A percentile compares a stretch with the other conserved stretches of the same genome.
These are phyloP conservation scores for Apodemia zela DNA, from an alignment of 2,888 invertebrate species.

Conservation along the genomic window DNA sequence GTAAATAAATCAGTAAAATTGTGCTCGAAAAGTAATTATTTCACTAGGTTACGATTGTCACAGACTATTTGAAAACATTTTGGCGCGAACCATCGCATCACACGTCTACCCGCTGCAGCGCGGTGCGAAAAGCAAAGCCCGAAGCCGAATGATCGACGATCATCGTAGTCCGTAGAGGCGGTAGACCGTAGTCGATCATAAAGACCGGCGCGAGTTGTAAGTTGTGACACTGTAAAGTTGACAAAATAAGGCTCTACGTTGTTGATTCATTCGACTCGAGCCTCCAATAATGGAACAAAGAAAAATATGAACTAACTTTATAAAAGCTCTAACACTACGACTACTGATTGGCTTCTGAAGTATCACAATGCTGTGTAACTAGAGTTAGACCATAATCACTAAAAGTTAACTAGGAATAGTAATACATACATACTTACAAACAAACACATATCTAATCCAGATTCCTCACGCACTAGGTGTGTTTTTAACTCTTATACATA, in stretches of 20 bases:
- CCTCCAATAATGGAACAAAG: background rate
- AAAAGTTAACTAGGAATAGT: too few species aligned
- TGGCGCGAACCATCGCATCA: conserved; percentile 41
- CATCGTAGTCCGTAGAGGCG: background rate
- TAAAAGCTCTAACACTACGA: too few species aligned
- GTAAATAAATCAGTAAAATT: conserved; percentile 47
- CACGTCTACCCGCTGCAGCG: conserved; percentile 43
- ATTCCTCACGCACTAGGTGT: too few species aligned
- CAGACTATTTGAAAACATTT: conserved; percentile 48
- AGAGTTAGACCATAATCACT: too few species aligned
- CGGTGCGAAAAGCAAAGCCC: conserved; percentile 43
- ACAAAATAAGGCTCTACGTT: background rate
- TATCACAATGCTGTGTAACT: too few species aligned
- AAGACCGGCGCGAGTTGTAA: background rate
- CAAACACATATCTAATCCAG: too few species aligned
- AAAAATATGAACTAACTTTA: background rate
- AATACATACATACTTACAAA: too few species aligned
- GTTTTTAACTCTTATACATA: too few species aligned
- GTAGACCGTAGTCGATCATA: background rate
- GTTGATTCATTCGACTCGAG: background rate
- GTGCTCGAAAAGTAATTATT: conserved; percentile 35
- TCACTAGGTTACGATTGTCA: conserved; percentile 35
- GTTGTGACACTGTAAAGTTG: too few species aligned
- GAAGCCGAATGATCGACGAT: background rate
- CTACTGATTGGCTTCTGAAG: too few species aligned